A percentile compares a stretch with the other conserved stretches of the same genome.
phyloP scores from a whole-genome alignment of 2,113 vertebrate species.

The Glaucomys volans region DNA sequence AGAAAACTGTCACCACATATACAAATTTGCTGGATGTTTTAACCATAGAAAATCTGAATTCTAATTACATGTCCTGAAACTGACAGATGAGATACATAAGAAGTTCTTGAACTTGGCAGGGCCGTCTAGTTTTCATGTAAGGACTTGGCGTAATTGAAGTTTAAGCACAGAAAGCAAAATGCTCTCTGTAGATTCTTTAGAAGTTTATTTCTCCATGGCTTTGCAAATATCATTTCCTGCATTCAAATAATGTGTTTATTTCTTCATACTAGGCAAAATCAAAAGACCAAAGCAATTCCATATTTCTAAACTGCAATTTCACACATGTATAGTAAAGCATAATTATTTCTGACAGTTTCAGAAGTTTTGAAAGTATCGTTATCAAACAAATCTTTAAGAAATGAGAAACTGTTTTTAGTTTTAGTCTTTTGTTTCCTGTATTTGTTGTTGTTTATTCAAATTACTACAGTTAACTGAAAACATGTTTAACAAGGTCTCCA shows the following conservation, averaged over 20 bases:
- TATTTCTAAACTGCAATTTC: conserved; percentile 63
- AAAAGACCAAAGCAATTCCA: conserved; percentile 51
- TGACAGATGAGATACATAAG: neutral
- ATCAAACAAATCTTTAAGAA: conserved; percentile 64
- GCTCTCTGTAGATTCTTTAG: neutral
- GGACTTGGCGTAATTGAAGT: neutral
- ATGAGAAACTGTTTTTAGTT: conserved; percentile 5
- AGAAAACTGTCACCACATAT: neutral
- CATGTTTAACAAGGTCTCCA: conserved; percentile 22
- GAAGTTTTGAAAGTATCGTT: conserved; percentile 58
- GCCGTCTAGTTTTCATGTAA: neutral
- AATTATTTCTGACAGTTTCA: conserved; percentile 66
- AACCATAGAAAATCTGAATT: neutral
- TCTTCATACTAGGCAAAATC: conserved; percentile 37
- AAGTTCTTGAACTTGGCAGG: neutral
- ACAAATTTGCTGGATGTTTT: neutral
- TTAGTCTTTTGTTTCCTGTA: conserved; percentile 61
- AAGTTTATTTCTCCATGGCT: conserved; percentile 31
- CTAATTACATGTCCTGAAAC: neutral
- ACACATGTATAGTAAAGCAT: conserved; percentile 58
- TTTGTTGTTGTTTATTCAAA: conserved; percentile 59
- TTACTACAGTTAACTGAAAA: conserved; percentile 47
- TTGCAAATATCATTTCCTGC: conserved; percentile 13
- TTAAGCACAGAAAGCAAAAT: conserved; percentile 51
- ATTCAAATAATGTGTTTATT: conserved; percentile 56